Conservation (phyloP, 2,888 invertebrate species). For the Ormyrus pomaceus region DNA sequence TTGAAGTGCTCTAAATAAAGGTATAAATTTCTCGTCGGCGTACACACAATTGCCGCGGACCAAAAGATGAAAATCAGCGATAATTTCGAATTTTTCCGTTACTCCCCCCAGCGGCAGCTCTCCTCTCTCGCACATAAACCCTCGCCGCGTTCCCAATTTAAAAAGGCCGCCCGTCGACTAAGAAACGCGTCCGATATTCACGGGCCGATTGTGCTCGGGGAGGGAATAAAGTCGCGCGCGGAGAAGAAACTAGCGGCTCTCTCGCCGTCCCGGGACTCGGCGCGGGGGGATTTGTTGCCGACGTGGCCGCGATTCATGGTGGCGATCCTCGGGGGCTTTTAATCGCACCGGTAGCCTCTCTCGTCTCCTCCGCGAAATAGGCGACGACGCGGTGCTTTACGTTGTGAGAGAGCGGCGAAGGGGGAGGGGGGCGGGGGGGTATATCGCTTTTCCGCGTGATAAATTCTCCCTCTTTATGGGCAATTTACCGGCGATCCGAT, state of each 20-base stretch:
- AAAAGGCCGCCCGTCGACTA: background rate
- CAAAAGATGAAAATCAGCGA: too few species aligned
- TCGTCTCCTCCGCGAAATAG: conserved; percentile 1
- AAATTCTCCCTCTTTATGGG: conserved; percentile 39
- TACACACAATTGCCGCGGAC: too few species aligned
- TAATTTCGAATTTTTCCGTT: too few species aligned
- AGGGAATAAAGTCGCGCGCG: background rate
- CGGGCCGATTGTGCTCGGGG: conserved; percentile 13
- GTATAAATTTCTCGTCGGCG: too few species aligned
- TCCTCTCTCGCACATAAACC: too few species aligned
- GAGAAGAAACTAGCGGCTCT: conserved; percentile 11
- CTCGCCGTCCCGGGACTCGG: background rate
- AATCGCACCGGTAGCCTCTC: background rate
- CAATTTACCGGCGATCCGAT: conserved; percentile 50
- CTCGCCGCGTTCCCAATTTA: background rate
- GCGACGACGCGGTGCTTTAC: conserved; percentile 25
- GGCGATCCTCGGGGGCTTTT: background rate
- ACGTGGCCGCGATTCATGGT: conserved; percentile 21
- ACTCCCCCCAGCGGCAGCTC: too few species aligned
- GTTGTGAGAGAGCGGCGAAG: background rate
- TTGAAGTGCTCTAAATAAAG: too few species aligned
- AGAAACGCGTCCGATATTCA: conserved; percentile 2
- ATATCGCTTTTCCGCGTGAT: conserved; percentile 33
- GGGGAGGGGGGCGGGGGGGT: too few species aligned
- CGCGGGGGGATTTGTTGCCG: conserved; percentile 20